phyloP scores from a whole-genome alignment of 2,797 vertebrate species.

The Eulemur rubriventer region DNA sequence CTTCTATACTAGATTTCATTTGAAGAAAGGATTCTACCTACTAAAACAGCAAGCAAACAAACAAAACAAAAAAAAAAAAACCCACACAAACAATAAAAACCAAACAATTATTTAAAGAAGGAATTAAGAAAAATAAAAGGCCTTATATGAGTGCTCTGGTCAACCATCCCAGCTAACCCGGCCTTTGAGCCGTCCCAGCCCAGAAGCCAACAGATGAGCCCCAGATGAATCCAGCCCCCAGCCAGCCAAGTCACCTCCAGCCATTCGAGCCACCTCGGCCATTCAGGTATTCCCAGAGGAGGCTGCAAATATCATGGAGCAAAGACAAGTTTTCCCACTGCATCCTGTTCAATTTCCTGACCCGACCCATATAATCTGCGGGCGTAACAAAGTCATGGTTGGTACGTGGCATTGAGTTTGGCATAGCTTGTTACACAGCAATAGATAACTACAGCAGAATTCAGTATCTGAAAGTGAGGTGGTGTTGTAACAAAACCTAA shows the following conservation, averaged over 20 bases:
- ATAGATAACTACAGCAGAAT: not conserved
- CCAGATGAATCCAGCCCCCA: not conserved
- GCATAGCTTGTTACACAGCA: not conserved
- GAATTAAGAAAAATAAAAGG: not conserved
- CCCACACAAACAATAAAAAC: not conserved
- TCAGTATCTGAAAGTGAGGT: not conserved
- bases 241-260: not conserved
- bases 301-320: not conserved
- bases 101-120: not conserved
- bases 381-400: not conserved
- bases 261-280: not conserved
- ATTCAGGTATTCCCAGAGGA: not conserved
- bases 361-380: not conserved
- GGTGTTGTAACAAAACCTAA: not conserved
- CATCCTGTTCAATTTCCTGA: not conserved
- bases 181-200: not conserved
- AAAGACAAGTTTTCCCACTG: not conserved
- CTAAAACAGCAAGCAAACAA: not conserved
- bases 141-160: fast-evolving
- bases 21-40: not conserved
- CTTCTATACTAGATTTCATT: not conserved
- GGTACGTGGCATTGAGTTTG: not conserved
- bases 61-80: not conserved
- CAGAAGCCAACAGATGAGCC: not conserved
- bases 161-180: too few species aligned